Evolutionary conservation across 2,888 invertebrate genomes (phyloP), one percentile per base, ranked within the genome.

Genomic region (Nymphalis c-album): DNA sequence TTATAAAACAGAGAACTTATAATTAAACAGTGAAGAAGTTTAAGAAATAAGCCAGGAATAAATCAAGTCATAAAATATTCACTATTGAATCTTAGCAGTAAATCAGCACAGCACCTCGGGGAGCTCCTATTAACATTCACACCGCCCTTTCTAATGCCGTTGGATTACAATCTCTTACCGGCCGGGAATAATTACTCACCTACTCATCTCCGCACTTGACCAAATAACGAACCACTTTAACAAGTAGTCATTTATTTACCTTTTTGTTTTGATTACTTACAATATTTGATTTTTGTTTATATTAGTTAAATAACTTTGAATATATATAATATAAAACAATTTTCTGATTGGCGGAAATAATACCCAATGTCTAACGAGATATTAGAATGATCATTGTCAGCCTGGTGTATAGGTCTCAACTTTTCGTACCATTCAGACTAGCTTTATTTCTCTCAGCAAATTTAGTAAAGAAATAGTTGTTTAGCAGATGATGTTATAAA

Each of bases 21-120:
- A 61, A 26, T n/a, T 47, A 17, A 47, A 60, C 46, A 26, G 55
- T 62, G 57, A 57, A 69, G 68, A 69, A 71, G 71, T 68, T 71
- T 70, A 73, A 74, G 70, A 71, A 75, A 80, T 80, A 78, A 80
- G 77, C 80, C 75, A 75, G 78, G 78, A 83, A 89, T 90, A 90
- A 90, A 90, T 90, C 86, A 87, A 80, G 74, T 83, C 84, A 86
- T 91, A 88, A 91, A 91, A 90, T 91, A 91, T 91, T 92, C 91
- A 90, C 84, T 90, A 91, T 91, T 90, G 90, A 91, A 90, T 89
- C 86, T 88, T 86, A 85, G 89, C 88, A 85, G 89, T 91, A 92
- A 92, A 91, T 91, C 90, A 90, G 86, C 91, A 84, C 90, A 88
- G 88, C 84, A 87, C 85, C 88, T 86, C 85, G 73, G 85, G 83